phyloP scores from a whole-genome alignment of 1,140 invertebrate genomes.

The Mesaphorura yosii region DNA sequence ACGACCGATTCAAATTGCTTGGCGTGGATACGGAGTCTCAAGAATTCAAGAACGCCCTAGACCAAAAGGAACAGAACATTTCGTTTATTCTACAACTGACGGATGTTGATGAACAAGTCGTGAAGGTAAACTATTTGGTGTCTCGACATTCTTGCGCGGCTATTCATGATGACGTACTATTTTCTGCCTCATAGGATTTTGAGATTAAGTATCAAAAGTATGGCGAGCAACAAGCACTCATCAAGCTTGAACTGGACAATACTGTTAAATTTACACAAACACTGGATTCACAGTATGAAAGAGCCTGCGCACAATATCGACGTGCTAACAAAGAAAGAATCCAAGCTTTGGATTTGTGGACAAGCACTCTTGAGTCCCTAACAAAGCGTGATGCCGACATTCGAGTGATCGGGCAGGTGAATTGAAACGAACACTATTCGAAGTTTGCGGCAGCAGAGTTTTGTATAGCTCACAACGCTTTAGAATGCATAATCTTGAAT shows the following conservation, averaged over 20 bases:
- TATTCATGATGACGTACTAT: background rate
- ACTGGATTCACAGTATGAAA: background rate
- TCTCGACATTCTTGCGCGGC: background rate
- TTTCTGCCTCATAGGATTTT: background rate
- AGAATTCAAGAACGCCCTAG: background rate
- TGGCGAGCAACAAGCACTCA: background rate
- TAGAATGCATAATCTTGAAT: too few species aligned
- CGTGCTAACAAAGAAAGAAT: conserved; percentile 14
- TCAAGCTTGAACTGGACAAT: background rate
- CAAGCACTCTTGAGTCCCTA: conserved; percentile 16
- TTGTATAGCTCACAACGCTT: too few species aligned
- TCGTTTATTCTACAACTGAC: background rate
- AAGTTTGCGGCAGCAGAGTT: too few species aligned
- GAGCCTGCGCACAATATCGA: conserved; percentile 9
- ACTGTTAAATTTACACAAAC: background rate
- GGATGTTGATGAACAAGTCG: background rate
- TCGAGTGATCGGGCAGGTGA: conserved; percentile 12
- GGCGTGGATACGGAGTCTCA: too few species aligned
- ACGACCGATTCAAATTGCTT: too few species aligned
- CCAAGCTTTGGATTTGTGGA: conserved; percentile 20
- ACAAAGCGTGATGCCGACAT: conserved; percentile 21
- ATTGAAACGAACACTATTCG: too few species aligned
- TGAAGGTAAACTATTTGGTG: background rate
- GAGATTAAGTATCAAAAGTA: background rate
- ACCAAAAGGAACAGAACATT: background rate